Conservation (phyloP, 2,888 invertebrate genomes). For the Epistrophe eligans region DNA sequence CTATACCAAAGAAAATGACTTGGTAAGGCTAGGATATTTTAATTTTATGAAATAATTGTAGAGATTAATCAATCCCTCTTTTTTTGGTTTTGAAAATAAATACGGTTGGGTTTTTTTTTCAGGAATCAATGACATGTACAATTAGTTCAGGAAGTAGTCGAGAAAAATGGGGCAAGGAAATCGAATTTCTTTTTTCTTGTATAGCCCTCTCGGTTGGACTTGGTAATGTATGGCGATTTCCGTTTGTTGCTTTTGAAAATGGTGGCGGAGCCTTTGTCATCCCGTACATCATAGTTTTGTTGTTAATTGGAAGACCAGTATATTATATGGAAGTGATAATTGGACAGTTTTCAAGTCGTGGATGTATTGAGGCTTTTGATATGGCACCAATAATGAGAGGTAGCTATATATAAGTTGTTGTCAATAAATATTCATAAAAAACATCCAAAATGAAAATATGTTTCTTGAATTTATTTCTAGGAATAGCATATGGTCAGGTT, state of each 20-base stretch:
- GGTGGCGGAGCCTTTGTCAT: conserved; percentile 89
- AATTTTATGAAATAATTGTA: neutral
- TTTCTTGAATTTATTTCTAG: too few relatives aligned
- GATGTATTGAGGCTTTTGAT: conserved; percentile 88
- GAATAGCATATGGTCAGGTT: conserved; percentile 86
- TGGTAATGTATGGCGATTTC: conserved; percentile 89
- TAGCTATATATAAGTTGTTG: too few relatives aligned
- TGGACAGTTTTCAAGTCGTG: conserved; percentile 89
- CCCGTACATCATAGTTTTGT: conserved; percentile 87
- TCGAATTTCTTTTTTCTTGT: conserved; percentile 88
- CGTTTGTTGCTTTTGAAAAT: conserved; percentile 87
- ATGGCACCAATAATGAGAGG: conserved; percentile 89
- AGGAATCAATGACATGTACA: conserved; percentile 76
- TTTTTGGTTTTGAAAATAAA: neutral
- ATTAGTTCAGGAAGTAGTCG: conserved; percentile 69
- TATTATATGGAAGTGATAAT: conserved; percentile 90
- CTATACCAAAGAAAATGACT: conserved; percentile 77
- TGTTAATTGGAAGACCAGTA: conserved; percentile 88
- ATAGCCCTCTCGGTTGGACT: conserved; percentile 87
- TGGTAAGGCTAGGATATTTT: conserved; percentile 76
- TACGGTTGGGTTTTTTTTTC: neutral
- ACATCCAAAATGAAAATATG: too few relatives aligned
- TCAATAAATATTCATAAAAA: too few relatives aligned
- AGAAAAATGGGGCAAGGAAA: conserved; percentile 85
- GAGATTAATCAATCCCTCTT: neutral